Evolutionary conservation across 2,113 vertebrate genomes (phyloP).

Genomic region (Menura novaehollandiae): DNA sequence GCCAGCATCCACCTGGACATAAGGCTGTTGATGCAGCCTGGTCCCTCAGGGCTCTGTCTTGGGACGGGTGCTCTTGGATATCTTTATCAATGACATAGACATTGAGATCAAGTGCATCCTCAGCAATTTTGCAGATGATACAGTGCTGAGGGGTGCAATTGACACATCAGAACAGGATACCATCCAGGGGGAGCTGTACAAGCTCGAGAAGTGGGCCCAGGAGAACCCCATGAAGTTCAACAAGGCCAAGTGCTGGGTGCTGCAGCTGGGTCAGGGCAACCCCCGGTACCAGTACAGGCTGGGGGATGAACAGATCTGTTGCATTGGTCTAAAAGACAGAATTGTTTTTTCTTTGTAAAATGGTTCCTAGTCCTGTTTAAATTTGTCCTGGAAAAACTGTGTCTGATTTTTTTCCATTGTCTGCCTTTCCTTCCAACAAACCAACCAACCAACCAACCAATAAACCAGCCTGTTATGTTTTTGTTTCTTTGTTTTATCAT

Average conservation of each 20-base stretch:
- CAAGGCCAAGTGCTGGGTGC: neutral
- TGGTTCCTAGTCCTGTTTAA: neutral
- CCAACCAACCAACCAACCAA: neutral
- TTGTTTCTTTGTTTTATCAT: neutral
- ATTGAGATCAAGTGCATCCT: neutral
- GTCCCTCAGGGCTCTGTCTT: neutral
- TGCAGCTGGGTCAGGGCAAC: neutral
- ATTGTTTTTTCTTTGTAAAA: neutral
- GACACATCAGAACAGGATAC: neutral
- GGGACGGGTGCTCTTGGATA: neutral
- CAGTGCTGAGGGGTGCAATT: neutral
- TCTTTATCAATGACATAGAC: neutral
- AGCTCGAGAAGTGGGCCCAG: neutral
- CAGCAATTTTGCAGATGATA: neutral
- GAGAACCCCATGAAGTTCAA: neutral
- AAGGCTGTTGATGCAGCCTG: neutral
- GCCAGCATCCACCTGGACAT: neutral
- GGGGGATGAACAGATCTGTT: neutral
- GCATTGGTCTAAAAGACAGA: neutral
- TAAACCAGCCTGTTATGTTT: too few species aligned
- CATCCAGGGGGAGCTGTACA: neutral
- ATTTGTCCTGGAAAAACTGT: neutral
- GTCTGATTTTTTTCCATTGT: neutral
- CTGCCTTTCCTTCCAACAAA: neutral
- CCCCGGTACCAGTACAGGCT: accelerated